These are phyloP conservation scores for Trichoplusia ni DNA, from an alignment of 1,140 invertebrate species.

Conservation along the genomic window DNA sequence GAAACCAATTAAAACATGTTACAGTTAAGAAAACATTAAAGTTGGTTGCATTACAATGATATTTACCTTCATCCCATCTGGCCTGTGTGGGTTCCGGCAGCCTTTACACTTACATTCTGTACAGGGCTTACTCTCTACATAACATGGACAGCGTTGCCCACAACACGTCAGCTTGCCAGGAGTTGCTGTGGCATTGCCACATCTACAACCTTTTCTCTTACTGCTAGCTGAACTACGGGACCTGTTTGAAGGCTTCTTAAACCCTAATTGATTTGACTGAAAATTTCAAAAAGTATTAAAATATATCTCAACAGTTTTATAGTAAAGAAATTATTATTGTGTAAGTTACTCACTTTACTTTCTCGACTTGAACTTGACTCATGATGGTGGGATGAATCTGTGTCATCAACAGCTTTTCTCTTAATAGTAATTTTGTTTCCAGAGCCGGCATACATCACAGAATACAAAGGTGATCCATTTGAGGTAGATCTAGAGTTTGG, in stretches of 20 bases:
- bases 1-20: too few species aligned
- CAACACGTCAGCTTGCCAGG: conserved; percentile 95
- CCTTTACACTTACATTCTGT: conserved; percentile 94
- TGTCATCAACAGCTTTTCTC: conserved; percentile 85
- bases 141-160: conserved; percentile 96
- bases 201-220: conserved; percentile 90
- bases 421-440: conserved; percentile 93
- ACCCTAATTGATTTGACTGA: conserved; percentile 72
- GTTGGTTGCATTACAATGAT: too few species aligned
- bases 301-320: not conserved
- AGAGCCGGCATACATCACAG: conserved; percentile 89
- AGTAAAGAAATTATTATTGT: not conserved
- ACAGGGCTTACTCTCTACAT: conserved; percentile 93
- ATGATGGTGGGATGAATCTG: conserved; percentile 50
- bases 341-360: conserved; percentile 56
- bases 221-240: conserved; percentile 69
- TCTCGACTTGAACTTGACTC: conserved; percentile 55
- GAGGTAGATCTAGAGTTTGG: conserved; percentile 83
- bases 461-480: conserved; percentile 88
- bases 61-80: conserved; percentile 89
- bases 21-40: too few species aligned
- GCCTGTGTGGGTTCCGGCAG: conserved; percentile 93
- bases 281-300: conserved; percentile 37
- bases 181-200: conserved; percentile 93
- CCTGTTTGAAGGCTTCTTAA: conserved; percentile 81